phyloP scores from a whole-genome alignment of 2,888 invertebrate species.

The Drepanosiphum platanoidis region DNA sequence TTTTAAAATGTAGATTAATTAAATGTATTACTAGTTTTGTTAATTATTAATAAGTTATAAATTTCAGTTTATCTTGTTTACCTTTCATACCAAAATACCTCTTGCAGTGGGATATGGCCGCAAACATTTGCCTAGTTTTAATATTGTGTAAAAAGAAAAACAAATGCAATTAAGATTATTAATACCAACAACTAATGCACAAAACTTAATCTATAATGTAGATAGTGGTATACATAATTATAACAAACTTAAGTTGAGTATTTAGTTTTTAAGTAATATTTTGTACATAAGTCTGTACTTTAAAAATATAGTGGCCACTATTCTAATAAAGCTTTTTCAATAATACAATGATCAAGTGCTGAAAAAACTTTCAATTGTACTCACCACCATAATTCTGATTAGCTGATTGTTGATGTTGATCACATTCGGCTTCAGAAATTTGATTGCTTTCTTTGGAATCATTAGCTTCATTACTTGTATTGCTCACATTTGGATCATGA shows the following conservation, averaged over 20 bases:
- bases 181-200: slow-evolving; percentile 42
- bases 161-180: slow-evolving; percentile 49
- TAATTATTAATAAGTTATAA: neutral
- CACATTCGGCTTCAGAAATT: slow-evolving; percentile 93
- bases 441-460: slow-evolving; percentile 95
- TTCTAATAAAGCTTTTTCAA: slow-evolving; percentile 34
- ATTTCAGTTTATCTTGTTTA: slow-evolving; percentile 27
- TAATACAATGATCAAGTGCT: slow-evolving; percentile 1
- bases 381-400: slow-evolving; percentile 88
- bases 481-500: slow-evolving; percentile 78
- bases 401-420: slow-evolving; percentile 77
- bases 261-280: neutral
- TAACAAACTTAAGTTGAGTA: neutral
- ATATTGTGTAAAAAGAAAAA: slow-evolving; percentile 55
- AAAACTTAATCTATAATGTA: neutral
- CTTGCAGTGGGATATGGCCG: slow-evolving; percentile 58
- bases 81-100: slow-evolving; percentile 60
- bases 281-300: neutral
- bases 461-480: slow-evolving; percentile 77
- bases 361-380: slow-evolving; percentile 65
- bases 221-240: neutral
- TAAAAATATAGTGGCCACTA: slow-evolving; percentile 20
- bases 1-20: neutral
- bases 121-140: slow-evolving; percentile 61
- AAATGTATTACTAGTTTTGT: neutral